Evolutionary conservation across 2,113 vertebrate genomes (phyloP).

Genomic region (Scortum barcoo): DNA sequence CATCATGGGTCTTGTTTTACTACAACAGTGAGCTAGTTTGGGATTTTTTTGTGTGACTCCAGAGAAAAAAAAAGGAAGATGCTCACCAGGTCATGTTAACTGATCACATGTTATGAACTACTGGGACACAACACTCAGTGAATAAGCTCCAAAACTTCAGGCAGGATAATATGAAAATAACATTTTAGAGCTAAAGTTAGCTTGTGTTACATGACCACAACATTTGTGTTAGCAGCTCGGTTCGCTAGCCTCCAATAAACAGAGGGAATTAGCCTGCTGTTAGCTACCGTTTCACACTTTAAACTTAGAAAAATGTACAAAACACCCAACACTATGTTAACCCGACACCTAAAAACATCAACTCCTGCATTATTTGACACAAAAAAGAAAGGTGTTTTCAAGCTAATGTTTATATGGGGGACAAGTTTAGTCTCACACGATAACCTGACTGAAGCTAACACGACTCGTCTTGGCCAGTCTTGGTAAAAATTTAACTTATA

Average conservation of each 20-base stretch:
- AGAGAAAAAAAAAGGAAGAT: constrained; percentile 2
- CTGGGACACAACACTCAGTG: background rate
- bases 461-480: constrained; percentile 16
- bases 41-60: background rate
- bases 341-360: background rate
- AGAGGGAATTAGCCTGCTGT: constrained; percentile 35
- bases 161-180: background rate
- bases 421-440: constrained; percentile 32
- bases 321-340: no score
- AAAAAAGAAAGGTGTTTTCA: background rate
- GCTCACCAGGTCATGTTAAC: background rate
- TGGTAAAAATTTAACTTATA: background rate
- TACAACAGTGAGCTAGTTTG: background rate
- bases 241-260: constrained; percentile 58
- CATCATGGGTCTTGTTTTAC: background rate
- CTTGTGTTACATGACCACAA: background rate
- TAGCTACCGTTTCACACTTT: constrained; percentile 27
- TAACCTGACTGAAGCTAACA: constrained; percentile 52
- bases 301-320: background rate
- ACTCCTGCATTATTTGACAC: fast-evolving
- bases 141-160: background rate
- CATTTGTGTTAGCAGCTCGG: constrained; percentile 42
- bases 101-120: background rate
- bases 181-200: background rate
- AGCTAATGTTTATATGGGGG: background rate